phyloP scores from a whole-genome alignment of 2,888 invertebrate species.

The Eutolmus rufibarbis region DNA sequence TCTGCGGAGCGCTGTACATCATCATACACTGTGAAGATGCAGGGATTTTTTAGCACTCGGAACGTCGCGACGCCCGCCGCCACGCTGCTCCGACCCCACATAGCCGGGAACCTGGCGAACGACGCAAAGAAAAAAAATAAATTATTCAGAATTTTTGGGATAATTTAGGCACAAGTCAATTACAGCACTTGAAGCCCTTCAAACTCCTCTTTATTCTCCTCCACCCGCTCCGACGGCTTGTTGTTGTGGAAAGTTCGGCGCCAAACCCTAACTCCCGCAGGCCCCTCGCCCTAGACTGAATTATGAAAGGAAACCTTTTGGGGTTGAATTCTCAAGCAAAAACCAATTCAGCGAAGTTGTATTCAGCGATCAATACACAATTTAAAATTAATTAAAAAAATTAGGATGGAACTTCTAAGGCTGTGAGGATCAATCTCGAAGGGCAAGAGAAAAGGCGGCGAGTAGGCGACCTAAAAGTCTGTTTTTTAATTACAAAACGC shows the following conservation, averaged over 20 bases:
- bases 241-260: neutral
- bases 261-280: neutral
- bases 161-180: slow-evolving; percentile 30
- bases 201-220: neutral
- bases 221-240: neutral
- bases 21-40: neutral
- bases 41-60: neutral
- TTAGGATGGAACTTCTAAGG: neutral
- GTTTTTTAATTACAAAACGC: neutral
- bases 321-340: slow-evolving; percentile 14
- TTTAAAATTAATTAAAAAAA: slow-evolving; percentile 27
- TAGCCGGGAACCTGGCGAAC: neutral
- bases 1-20: neutral
- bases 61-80: neutral
- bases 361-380: slow-evolving; percentile 1
- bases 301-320: slow-evolving; percentile 25
- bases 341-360: slow-evolving; percentile 7
- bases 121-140: neutral
- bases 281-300: neutral
- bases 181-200: slow-evolving; percentile 22
- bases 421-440: neutral
- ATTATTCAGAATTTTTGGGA: slow-evolving; percentile 33
- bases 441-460: neutral
- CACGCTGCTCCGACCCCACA: neutral
- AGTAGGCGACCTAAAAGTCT: neutral